A percentile compares a stretch with the other conserved stretches of the same genome.
Conservation (phyloP, 2,113 vertebrate species). For the Brachyhypopomus occidentalis region DNA sequence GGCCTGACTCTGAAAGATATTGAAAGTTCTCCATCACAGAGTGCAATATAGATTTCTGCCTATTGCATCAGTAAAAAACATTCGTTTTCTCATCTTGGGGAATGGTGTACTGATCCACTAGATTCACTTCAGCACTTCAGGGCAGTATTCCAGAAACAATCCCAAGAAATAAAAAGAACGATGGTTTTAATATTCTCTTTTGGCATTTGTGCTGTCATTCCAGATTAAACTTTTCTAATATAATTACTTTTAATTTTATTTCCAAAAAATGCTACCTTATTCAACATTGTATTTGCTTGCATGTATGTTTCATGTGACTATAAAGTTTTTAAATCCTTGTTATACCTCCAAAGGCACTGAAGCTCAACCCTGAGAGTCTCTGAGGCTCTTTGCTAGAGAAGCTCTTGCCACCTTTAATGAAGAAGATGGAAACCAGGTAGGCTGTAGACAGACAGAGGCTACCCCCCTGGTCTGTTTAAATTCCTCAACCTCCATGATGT, state of each 20-base stretch:
- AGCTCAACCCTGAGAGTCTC: conserved; percentile 21
- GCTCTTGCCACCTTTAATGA: conserved; percentile 41
- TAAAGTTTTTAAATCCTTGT: conserved; percentile 39
- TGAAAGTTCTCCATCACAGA: too few species aligned
- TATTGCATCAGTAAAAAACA: not conserved
- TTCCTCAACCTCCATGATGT: conserved; percentile 53
- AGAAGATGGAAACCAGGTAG: conserved; percentile 48
- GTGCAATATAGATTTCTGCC: not conserved
- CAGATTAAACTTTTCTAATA: not conserved
- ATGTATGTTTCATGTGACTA: conserved; percentile 18
- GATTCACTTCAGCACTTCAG: too few species aligned
- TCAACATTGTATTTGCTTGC: not conserved
- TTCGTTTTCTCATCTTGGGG: not conserved
- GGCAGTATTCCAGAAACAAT: too few species aligned
- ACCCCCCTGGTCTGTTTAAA: conserved; percentile 46
- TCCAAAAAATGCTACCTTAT: not conserved
- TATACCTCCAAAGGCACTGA: conserved; percentile 26
- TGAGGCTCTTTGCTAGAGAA: not conserved
- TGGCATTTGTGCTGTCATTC: not conserved
- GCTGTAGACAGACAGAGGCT: conserved; percentile 45
- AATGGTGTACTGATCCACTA: not conserved
- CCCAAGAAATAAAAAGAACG: too few species aligned
- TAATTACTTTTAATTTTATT: not conserved
- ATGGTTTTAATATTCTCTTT: not conserved
- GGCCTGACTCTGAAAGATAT: too few species aligned